Percentiles rank a stretch among this genome's conserved stretches.
phyloP scores from a whole-genome alignment of 2,797 vertebrate genomes.

The Natrix natrix region DNA sequence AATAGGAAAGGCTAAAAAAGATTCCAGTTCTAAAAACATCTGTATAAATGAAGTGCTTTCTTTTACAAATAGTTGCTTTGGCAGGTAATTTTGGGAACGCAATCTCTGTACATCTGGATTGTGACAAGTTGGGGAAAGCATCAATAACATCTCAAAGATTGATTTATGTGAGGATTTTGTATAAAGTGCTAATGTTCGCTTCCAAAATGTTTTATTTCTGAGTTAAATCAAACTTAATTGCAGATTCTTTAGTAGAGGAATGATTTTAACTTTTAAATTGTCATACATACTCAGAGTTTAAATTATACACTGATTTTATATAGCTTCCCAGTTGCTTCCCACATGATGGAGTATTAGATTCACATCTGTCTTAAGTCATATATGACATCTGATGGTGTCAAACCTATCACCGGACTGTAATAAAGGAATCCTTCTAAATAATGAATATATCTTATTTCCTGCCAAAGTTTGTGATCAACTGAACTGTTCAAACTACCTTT shows the following conservation, averaged over 20 bases:
- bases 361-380: neutral
- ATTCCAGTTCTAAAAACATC: neutral
- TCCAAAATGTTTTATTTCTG: neutral
- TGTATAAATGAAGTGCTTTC: neutral
- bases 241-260: neutral
- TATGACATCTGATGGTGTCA: neutral
- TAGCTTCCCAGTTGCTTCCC: neutral
- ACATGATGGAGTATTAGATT: neutral
- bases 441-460: neutral
- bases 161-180: neutral
- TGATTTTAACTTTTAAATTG: neutral
- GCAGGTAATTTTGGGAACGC: neutral
- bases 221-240: neutral
- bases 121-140: neutral
- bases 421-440: neutral
- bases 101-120: neutral
- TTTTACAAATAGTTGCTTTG: neutral
- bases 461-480: neutral
- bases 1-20: neutral
- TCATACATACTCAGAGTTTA: neutral
- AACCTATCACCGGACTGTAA: neutral
- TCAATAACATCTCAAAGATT: neutral
- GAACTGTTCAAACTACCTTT: neutral
- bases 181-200: neutral
- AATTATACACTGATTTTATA: neutral